A percentile compares a stretch with the other conserved stretches of the same genome.
phyloP scores from a whole-genome alignment of 2,797 vertebrate species.

The Acipenser transmontanus region DNA sequence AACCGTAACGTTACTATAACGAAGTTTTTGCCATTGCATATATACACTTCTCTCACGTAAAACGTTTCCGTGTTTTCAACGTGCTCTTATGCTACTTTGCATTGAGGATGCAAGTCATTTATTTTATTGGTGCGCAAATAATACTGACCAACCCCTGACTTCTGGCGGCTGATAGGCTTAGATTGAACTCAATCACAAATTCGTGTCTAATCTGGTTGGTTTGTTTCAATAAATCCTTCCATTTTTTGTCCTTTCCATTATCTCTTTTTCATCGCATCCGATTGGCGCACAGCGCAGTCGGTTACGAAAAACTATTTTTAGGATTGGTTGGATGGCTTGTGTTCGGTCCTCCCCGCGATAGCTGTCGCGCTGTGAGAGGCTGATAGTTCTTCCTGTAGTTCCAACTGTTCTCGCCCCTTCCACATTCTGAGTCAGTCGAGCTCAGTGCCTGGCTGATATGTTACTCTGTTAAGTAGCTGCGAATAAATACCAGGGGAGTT shows the following conservation, averaged over 20 bases:
- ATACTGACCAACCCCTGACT: neutral
- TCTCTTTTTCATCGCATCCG: neutral
- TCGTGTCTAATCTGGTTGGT: neutral
- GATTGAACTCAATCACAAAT: neutral
- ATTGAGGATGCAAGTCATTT: neutral
- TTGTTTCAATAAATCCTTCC: neutral
- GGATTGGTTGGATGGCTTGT: neutral
- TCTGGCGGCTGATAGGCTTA: neutral
- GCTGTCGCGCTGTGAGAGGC: conserved; percentile 76
- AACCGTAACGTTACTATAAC: no score
- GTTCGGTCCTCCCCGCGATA: conserved; percentile 46
- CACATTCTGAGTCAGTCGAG: conserved; percentile 34
- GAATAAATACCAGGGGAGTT: conserved; percentile 15
- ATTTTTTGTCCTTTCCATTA: neutral
- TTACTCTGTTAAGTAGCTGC: conserved; percentile 4
- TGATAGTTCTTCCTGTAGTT: conserved; percentile 20
- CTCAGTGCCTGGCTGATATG: conserved; percentile 37
- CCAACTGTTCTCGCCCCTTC: conserved; percentile 5
- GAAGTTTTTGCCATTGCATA: no score
- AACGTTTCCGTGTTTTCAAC: no score
- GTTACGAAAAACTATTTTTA: neutral
- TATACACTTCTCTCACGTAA: no score
- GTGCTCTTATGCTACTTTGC: neutral
- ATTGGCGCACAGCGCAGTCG: neutral
- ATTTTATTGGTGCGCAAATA: neutral